These are phyloP conservation scores for Melitaea athalia DNA, from an alignment of 2,888 invertebrate species.

Conservation along the genomic window DNA sequence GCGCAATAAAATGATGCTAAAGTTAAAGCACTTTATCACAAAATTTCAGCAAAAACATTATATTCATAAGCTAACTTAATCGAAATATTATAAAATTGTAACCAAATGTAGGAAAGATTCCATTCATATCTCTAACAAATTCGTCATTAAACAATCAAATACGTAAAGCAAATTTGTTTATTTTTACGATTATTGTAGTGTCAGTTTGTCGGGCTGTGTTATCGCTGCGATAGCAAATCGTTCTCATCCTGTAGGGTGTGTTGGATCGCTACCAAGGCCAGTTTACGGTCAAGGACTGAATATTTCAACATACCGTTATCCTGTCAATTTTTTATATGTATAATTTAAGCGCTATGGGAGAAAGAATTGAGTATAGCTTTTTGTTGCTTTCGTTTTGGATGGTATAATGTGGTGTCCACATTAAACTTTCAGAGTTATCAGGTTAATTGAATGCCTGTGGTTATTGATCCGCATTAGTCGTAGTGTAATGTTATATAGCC, in stretches of 20 bases:
- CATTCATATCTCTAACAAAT: not conserved
- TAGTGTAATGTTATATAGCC: too few relatives aligned
- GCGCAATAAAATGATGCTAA: too few relatives aligned
- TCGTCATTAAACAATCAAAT: not conserved
- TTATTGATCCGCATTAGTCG: too few relatives aligned
- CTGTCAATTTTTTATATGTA: too few relatives aligned
- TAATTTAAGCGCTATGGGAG: too few relatives aligned
- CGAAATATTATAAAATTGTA: not conserved
- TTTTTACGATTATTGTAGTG: slow-evolving; percentile 9
- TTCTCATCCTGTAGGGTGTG: slow-evolving; percentile 40
- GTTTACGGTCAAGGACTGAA: slow-evolving; percentile 30
- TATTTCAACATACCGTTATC: not conserved
- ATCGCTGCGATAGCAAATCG: slow-evolving; percentile 38
- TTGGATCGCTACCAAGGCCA: slow-evolving; percentile 26
- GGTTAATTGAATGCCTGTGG: too few relatives aligned
- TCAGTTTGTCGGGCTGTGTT: slow-evolving; percentile 16
- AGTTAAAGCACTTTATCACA: too few relatives aligned
- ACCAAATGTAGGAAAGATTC: not conserved
- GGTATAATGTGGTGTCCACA: too few relatives aligned
- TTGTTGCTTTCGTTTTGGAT: too few relatives aligned
- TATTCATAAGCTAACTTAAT: not conserved
- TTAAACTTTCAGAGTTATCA: too few relatives aligned
- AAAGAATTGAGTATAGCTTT: too few relatives aligned
- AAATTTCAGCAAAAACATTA: too few relatives aligned
- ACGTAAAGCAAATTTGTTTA: not conserved